Evolutionary conservation across 2,888 invertebrate species (phyloP).

Genomic region (Limnephilus lunatus): DNA sequence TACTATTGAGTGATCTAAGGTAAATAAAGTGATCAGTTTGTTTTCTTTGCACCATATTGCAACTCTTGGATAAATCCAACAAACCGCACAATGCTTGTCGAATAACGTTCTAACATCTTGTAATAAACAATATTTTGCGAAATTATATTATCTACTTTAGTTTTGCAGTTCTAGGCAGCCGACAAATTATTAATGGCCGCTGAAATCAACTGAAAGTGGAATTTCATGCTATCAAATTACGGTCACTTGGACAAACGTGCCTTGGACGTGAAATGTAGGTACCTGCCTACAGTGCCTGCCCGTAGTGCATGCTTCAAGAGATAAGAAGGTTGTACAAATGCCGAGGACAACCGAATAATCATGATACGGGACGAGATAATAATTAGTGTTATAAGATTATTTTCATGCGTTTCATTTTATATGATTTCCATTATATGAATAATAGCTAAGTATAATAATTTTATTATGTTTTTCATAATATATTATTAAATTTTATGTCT

Average conservation of each 20-base stretch:
- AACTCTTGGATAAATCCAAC: too few relatives aligned
- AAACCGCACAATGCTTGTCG: too few relatives aligned
- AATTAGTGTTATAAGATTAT: not conserved
- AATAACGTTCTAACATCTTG: too few relatives aligned
- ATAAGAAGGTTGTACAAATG: constrained; percentile 36
- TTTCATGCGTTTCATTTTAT: not conserved
- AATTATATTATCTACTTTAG: not conserved
- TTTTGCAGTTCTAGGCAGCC: not conserved
- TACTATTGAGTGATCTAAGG: too few relatives aligned
- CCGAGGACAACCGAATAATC: constrained; percentile 17
- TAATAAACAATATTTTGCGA: not conserved
- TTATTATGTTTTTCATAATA: not conserved
- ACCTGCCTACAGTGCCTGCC: not conserved
- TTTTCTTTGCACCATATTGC: too few relatives aligned
- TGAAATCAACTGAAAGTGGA: not conserved
- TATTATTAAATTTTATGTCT: too few relatives aligned
- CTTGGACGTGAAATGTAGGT: not conserved
- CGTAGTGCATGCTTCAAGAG: constrained; percentile 24
- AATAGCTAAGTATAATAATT: not conserved
- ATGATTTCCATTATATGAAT: not conserved
- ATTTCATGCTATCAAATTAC: not conserved
- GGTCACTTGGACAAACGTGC: constrained; percentile 2
- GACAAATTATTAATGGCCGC: not conserved
- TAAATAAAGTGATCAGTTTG: too few relatives aligned
- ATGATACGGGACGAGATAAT: not conserved